Evolutionary conservation across 2,113 vertebrate species (phyloP).

Genomic region (Atractosteus spatula): DNA sequence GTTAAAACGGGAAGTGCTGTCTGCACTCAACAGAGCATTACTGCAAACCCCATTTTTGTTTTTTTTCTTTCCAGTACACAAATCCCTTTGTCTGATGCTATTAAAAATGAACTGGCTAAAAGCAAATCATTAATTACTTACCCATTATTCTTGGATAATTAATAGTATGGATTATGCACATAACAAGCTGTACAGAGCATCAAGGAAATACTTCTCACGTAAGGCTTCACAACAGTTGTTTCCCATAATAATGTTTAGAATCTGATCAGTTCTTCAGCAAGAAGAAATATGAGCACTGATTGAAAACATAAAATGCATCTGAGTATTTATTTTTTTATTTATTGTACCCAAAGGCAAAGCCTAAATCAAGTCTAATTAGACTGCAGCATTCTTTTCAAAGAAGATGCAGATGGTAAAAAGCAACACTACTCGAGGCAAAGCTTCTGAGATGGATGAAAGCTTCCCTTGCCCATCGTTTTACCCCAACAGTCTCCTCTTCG

Average conservation of each 20-base stretch:
- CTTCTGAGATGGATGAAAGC: constrained; percentile 1
- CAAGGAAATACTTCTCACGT: constrained; percentile 4
- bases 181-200: too few species aligned
- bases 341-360: constrained; percentile 34
- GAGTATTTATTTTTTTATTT: constrained; percentile 44
- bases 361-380: constrained; percentile 53
- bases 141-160: too few species aligned
- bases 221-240: constrained; percentile 31
- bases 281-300: constrained; percentile 40
- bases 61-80: too few species aligned
- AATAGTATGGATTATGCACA: too few species aligned
- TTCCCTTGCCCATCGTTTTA: neutral
- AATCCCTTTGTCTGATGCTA: too few species aligned
- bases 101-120: too few species aligned
- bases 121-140: too few species aligned
- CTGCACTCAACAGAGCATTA: too few species aligned
- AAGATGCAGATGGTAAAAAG: constrained; percentile 34
- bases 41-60: too few species aligned
- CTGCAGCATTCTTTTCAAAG: constrained; percentile 52
- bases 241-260: constrained; percentile 37
- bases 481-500: neutral
- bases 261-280: constrained; percentile 39
- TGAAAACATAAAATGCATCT: constrained; percentile 38
- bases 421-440: constrained; percentile 24
- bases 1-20: too few species aligned